Percentiles rank a stretch among this genome's conserved stretches.
phyloP scores from a whole-genome alignment of 2,113 vertebrate genomes.

The Nicator chloris region DNA sequence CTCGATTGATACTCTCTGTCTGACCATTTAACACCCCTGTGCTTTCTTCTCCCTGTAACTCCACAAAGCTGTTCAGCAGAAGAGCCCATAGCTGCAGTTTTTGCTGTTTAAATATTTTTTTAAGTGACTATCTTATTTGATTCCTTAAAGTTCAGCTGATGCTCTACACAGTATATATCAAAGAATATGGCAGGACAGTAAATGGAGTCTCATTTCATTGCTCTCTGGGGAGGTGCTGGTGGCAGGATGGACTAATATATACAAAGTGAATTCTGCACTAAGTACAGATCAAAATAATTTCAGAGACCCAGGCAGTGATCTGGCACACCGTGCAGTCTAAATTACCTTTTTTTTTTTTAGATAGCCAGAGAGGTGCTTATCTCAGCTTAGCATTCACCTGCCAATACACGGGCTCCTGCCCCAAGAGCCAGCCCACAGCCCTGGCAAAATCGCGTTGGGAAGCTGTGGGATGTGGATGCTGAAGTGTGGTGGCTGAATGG shows the following conservation, averaged over 20 bases:
- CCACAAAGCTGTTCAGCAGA: neutral
- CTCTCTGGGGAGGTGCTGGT: neutral
- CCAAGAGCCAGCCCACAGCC: neutral
- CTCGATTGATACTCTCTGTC: neutral
- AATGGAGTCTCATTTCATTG: neutral
- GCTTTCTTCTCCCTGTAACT: neutral
- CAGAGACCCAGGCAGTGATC: neutral
- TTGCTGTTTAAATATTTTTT: neutral
- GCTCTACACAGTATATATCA: neutral
- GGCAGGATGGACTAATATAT: neutral
- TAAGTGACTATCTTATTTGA: neutral
- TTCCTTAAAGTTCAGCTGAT: neutral
- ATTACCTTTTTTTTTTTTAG: neutral
- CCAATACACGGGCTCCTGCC: fast-evolving
- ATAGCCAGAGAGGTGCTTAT: neutral
- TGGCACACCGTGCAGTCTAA: fast-evolving
- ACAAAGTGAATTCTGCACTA: neutral
- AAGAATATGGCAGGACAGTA: neutral
- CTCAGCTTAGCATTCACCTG: neutral
- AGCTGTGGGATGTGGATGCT: neutral
- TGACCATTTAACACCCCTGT: neutral
- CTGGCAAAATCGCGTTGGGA: neutral
- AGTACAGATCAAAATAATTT: neutral
- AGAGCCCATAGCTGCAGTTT: neutral
- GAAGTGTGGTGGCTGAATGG: neutral